phyloP scores from a whole-genome alignment of 2,797 vertebrate genomes.

The Cirrhinus molitorella region DNA sequence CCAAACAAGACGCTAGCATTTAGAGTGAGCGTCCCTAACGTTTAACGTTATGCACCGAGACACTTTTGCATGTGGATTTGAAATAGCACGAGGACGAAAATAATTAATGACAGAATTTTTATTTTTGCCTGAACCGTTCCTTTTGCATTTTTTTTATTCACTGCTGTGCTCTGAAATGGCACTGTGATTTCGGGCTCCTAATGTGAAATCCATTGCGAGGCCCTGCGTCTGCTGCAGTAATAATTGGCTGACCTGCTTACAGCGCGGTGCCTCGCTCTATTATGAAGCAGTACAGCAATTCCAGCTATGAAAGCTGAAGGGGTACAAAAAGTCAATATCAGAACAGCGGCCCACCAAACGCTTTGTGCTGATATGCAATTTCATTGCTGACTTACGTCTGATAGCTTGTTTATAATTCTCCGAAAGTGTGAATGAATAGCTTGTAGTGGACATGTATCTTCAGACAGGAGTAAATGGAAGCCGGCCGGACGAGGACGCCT shows the following conservation, averaged over 20 bases:
- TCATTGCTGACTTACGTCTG: constrained; percentile 55
- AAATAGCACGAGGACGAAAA: neutral
- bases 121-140: neutral
- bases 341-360: constrained; percentile 57
- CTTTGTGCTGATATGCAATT: constrained; percentile 64
- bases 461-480: constrained; percentile 48
- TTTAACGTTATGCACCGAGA: neutral
- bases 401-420: constrained; percentile 65
- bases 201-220: constrained; percentile 40
- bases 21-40: neutral
- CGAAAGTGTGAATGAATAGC: constrained; percentile 53
- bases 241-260: constrained; percentile 57
- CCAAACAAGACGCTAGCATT: constrained; percentile 3
- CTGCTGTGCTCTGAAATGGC: neutral
- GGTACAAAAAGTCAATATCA: constrained; percentile 58
- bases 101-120: neutral
- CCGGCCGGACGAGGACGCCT: neutral
- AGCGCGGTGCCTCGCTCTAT: constrained; percentile 43
- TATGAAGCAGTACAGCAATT: constrained; percentile 59
- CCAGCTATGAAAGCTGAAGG: constrained; percentile 58
- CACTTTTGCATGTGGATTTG: neutral
- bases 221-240: constrained; percentile 46
- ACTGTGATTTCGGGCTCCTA: constrained; percentile 24
- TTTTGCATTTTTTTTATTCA: neutral
- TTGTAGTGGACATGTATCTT: constrained; percentile 56